Evolutionary conservation across 2,113 vertebrate species (phyloP).

Genomic region (Dasyurus viverrinus): DNA sequence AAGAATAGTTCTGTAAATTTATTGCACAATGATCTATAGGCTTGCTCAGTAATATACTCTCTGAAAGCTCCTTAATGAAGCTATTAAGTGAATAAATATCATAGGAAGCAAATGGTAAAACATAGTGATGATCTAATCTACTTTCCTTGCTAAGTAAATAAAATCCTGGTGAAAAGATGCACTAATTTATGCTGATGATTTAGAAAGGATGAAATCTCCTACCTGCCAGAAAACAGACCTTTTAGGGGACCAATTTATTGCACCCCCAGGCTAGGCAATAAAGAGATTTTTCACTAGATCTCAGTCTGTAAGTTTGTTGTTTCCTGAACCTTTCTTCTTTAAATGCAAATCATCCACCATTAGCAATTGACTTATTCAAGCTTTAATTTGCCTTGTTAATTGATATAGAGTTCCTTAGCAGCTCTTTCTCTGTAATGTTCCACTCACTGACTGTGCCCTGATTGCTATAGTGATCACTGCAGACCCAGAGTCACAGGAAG

Average conservation of each 20-base stretch:
- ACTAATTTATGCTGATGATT: background rate
- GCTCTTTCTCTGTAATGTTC: background rate
- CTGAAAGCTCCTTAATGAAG: constrained; percentile 68
- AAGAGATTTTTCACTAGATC: background rate
- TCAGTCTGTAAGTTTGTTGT: background rate
- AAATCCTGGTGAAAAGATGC: constrained; percentile 30
- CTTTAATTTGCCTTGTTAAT: background rate
- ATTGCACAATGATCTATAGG: constrained; percentile 68
- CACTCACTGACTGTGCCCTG: background rate
- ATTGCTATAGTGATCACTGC: background rate
- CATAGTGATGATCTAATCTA: constrained; percentile 60
- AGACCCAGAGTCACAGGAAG: background rate
- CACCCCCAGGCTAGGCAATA: background rate
- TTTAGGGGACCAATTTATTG: background rate
- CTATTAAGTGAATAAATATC: constrained; percentile 72
- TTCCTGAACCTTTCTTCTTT: background rate
- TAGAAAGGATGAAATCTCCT: background rate
- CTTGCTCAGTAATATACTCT: constrained; percentile 59
- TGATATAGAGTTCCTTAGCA: background rate
- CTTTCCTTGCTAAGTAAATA: constrained; percentile 61
- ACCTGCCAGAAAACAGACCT: constrained; percentile 12
- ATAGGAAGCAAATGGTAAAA: constrained; percentile 52
- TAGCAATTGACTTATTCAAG: accelerated
- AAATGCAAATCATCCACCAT: accelerated
- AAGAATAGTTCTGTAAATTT: constrained; percentile 66